Evolutionary conservation across 1,140 invertebrate species (phyloP), one percentile per base, ranked within the genome.

Genomic region (Pseudobourletiella spinata): DNA sequence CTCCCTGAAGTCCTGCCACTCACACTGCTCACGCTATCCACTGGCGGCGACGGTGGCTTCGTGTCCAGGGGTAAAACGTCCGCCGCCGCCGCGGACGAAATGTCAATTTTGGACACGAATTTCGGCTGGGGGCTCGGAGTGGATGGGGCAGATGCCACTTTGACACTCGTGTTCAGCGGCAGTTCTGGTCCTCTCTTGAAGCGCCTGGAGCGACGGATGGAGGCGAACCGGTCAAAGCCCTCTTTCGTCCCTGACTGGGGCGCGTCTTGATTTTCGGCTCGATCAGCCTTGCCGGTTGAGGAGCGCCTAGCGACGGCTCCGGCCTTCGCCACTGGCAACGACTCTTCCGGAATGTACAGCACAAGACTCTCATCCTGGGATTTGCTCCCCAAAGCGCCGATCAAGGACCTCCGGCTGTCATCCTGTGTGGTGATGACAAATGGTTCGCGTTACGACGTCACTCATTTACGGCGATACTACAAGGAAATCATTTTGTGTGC

Each of bases 181-280:
- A 77, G 73, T 65, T 88, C 86, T 29, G 83, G 81, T 18, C 76
- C 82, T 57, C 87, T 83, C 66, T 89, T 89, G 67, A 89, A 89
- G 39, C 89, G 79, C 58, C 89, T 79, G 0, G 89, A 93, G 69
- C 88, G 80, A 63, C 91, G 79, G 0, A 87, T 81, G 0, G 86
- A 82, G 4, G 89, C 88, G 72, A 88, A 88, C 60, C 89, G 77
- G 73, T 93, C 88, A 65, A 94, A 94, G 8, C 66, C 67, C 56
- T 70, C 63, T 29, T 65, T 67, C 16, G 64, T 67, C 0, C 63
- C 63, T 15, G 39, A 55, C 51, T 50, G 54, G 16, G 28, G 54
- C 1, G 25, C 25, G 22, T 52, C 35, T 20, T 48, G 11, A 20
- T 61, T 54, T 2, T 68, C 63, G 18, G 55, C n/a, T 50, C 8